Evolutionary conservation across 2,888 invertebrate genomes (phyloP).

Genomic region (Boloria selene): DNA sequence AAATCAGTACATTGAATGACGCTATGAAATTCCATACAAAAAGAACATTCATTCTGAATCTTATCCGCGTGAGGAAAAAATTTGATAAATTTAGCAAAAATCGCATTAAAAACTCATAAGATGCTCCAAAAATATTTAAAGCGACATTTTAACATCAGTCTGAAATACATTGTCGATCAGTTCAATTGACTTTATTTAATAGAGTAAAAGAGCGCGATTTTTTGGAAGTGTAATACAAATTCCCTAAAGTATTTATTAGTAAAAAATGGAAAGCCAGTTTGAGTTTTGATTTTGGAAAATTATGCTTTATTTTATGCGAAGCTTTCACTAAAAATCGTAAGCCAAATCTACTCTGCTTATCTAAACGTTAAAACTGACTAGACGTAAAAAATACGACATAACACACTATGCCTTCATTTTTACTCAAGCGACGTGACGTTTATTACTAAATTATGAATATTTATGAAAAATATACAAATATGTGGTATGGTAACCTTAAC

Average conservation of each 20-base stretch:
- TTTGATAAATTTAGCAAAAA: slow-evolving; percentile 21
- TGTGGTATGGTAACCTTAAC: slow-evolving; percentile 64
- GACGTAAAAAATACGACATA: slow-evolving; percentile 68
- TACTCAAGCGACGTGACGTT: slow-evolving; percentile 61
- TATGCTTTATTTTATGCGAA: slow-evolving; percentile 23
- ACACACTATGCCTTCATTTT: slow-evolving; percentile 57
- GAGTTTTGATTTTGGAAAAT: slow-evolving; percentile 18
- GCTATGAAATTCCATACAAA: not conserved
- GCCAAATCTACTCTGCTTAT: slow-evolving; percentile 57
- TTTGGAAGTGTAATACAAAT: not conserved
- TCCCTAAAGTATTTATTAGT: not conserved
- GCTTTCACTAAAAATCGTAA: slow-evolving; percentile 36
- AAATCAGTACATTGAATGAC: not conserved
- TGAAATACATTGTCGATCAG: slow-evolving; percentile 26
- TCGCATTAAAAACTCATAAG: slow-evolving; percentile 17
- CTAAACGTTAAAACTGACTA: slow-evolving; percentile 72
- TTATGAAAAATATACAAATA: slow-evolving; percentile 78
- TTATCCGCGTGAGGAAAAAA: slow-evolving; percentile 1
- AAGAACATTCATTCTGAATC: not conserved
- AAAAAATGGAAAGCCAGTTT: slow-evolving; percentile 36
- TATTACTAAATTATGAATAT: slow-evolving; percentile 48
- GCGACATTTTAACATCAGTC: slow-evolving; percentile 24
- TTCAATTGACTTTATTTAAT: slow-evolving; percentile 34
- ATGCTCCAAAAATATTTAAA: slow-evolving; percentile 29
- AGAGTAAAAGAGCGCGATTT: not conserved